Evolutionary conservation across 2,113 vertebrate genomes (phyloP), one percentile per base, ranked within the genome.

Genomic region (Xyrauchen texanus): DNA sequence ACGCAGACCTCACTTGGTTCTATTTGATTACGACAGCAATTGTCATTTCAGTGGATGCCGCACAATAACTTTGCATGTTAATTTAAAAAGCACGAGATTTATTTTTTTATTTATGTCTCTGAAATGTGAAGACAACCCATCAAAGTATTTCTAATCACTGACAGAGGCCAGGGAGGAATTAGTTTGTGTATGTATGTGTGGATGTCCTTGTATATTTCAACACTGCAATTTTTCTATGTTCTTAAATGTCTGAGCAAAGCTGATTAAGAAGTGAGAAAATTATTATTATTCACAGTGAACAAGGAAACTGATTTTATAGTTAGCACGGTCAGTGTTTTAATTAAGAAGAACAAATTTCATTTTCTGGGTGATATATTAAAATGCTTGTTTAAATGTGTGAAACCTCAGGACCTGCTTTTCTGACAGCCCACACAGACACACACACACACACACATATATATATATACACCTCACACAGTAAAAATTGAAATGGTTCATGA

Each of bases 1-100:
- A 74, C 60, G 74, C 87, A 21, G 11, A 10, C 8, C 66, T 70
- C 61, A 45, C 69, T 87, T 81, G 83, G 90, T 89, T 82, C 87
- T 87, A 71, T 55, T 45, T 84, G 90, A 92, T 91, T 92, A 90
- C 66, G 63, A 88, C 86, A 86, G 87, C 87, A 87, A 86, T 87
- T 47, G 73, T 52, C 82, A 78, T 85, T 74, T 60, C 52, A 60
- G 49, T 52, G 63, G 63, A 73, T 63, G 76, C 67, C 73, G 47
- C 71, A 78, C 57, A 52, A 57, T 16, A 63, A 53, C 21, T 34
- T 34, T 34, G 21, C 21, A 34, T 68, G 45, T 68, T 68, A 52
- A 77, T 57, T 63, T 21, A 13, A 11, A 58, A 76, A 52, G 16
- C 9, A 8, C 68, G 11, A 3, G 65, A 34, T 72, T 44, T 34